These are phyloP conservation scores for Australoheros scitulus DNA, from an alignment of 2,113 vertebrate genomes.

Conservation along the genomic window DNA sequence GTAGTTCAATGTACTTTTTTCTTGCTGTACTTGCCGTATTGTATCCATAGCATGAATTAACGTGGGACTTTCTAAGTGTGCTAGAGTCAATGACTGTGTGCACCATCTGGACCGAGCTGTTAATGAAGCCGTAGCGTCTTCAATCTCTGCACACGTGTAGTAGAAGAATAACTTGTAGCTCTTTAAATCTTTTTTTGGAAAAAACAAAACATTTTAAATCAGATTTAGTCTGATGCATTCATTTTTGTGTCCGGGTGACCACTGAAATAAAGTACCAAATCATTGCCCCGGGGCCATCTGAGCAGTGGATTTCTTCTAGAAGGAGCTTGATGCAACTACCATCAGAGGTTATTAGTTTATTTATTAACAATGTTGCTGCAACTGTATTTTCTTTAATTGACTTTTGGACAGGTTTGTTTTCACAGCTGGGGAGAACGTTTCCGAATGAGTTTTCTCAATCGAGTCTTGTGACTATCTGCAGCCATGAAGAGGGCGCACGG, in stretches of 20 bases:
- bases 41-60: background rate
- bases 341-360: background rate
- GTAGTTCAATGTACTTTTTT: background rate
- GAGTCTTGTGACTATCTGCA: constrained; percentile 3
- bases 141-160: background rate
- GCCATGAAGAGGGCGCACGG: background rate
- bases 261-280: background rate
- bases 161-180: background rate
- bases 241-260: background rate
- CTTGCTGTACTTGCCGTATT: background rate
- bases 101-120: too few species aligned
- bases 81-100: background rate
- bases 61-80: background rate
- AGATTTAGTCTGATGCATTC: too few species aligned
- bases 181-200: background rate
- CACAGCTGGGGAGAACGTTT: background rate
- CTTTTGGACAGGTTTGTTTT: background rate
- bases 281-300: background rate
- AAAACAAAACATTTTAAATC: too few species aligned
- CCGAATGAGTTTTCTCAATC: background rate
- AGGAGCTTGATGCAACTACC: background rate
- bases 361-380: background rate
- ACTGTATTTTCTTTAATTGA: background rate
- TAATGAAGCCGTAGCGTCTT: background rate
- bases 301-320: background rate